A percentile compares a stretch with the other conserved stretches of the same genome.
Conservation (phyloP, 2,888 invertebrate species). For the Idaea biselata region DNA sequence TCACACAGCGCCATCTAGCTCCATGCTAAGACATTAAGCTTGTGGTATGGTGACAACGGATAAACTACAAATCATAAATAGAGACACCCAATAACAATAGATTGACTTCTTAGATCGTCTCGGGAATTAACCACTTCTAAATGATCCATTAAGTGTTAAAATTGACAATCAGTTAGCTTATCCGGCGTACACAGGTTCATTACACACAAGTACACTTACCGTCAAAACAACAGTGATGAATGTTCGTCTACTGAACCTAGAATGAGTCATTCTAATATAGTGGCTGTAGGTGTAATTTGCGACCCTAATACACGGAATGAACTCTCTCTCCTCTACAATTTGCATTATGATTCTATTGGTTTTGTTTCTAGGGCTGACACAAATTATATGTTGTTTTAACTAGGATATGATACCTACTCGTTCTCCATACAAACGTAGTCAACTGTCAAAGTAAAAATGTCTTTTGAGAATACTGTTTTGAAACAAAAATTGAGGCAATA, state of each 20-base stretch:
- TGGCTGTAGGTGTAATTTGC: conserved; percentile 36
- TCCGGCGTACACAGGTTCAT: not conserved
- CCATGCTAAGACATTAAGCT: no score
- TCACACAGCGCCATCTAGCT: no score
- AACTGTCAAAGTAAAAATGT: no score
- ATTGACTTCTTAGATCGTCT: no score
- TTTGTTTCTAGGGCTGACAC: conserved; percentile 42
- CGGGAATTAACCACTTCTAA: not conserved
- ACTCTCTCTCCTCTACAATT: conserved; percentile 49
- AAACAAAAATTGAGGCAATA: no score
- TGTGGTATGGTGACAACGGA: no score
- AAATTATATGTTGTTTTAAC: conserved; percentile 9
- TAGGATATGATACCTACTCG: no score
- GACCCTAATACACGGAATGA: conserved; percentile 50
- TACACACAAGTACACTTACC: not conserved
- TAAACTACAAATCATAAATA: no score
- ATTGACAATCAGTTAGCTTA: not conserved
- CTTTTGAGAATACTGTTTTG: no score
- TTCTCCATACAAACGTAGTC: no score
- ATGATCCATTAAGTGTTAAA: not conserved
- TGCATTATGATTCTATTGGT: conserved; percentile 32
- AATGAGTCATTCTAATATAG: conserved; percentile 22
- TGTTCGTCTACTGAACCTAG: not conserved
- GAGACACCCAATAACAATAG: no score
- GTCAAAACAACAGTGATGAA: not conserved